Evolutionary conservation across 2,888 invertebrate species (phyloP).

Genomic region (Caenorhabditis imperialis): DNA sequence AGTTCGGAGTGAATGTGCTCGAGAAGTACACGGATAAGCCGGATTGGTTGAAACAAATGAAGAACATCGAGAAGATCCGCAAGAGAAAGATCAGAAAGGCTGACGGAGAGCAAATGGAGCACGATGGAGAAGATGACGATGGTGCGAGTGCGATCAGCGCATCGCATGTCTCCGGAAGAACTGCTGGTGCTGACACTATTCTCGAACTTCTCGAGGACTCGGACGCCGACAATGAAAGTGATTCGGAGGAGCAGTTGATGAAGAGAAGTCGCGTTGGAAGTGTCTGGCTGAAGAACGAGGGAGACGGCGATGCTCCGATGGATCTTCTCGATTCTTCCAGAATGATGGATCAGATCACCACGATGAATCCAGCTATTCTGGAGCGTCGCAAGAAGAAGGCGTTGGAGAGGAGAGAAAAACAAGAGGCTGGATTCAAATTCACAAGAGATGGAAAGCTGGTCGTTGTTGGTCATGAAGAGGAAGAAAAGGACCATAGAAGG

Average conservation of each 20-base stretch:
- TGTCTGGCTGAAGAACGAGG: conserved; percentile 71
- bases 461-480: conserved; percentile 59
- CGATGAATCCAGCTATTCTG: conserved; percentile 62
- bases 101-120: conserved; percentile 46
- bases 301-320: conserved; percentile 63
- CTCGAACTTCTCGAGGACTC: conserved; percentile 71
- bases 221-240: conserved; percentile 67
- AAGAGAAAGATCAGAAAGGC: conserved; percentile 57
- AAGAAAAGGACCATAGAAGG: conserved; percentile 46
- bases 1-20: conserved; percentile 68
- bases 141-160: conserved; percentile 48
- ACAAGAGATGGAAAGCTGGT: conserved; percentile 69
- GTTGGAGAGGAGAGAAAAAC: conserved; percentile 56
- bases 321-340: conserved; percentile 69
- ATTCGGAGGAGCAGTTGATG: conserved; percentile 59
- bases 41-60: conserved; percentile 73
- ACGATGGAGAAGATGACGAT: conserved; percentile 64
- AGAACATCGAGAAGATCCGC: conserved; percentile 70
- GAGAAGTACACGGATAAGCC: conserved; percentile 62
- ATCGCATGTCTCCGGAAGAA: conserved; percentile 61
- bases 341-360: conserved; percentile 67
- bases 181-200: conserved; percentile 75
- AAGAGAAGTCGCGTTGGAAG: conserved; percentile 56
- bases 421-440: conserved; percentile 66
- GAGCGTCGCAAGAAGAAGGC: conserved; percentile 57